Percentiles rank a stretch among this genome's conserved stretches.
Conservation (phyloP, 1,140 invertebrate genomes). For the Lerema accius region DNA sequence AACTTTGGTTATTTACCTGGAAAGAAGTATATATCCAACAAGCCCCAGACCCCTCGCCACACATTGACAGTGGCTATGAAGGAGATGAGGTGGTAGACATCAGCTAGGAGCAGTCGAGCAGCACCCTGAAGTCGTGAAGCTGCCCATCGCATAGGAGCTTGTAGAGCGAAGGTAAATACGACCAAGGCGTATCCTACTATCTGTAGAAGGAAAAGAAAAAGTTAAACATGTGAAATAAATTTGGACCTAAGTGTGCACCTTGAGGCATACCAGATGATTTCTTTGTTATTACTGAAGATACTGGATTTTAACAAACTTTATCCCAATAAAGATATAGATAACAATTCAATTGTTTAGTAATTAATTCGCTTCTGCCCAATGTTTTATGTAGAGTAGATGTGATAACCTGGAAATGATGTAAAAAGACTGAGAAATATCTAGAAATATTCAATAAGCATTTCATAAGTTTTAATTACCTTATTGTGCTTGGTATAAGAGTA, state of each 20-base stretch:
- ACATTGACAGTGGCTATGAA: conserved; percentile 93
- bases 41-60: conserved; percentile 93
- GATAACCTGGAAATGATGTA: no score
- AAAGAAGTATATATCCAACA: conserved; percentile 90
- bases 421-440: no score
- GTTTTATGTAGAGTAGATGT: no score
- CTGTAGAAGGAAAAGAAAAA: conserved; percentile 79
- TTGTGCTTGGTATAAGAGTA: no score
- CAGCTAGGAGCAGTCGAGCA: conserved; percentile 86
- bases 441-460: no score
- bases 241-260: conserved; percentile 25
- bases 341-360: no score
- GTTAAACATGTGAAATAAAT: background rate
- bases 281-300: no score
- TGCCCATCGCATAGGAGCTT: conserved; percentile 87
- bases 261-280: background rate
- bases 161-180: conserved; percentile 87
- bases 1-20: conserved; percentile 82
- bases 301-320: no score
- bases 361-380: no score
- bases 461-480: no score
- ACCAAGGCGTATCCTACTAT: conserved; percentile 89
- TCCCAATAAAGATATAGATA: no score
- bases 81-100: conserved; percentile 89
- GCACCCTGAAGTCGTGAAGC: conserved; percentile 87